Evolutionary conservation across 2,888 invertebrate genomes (phyloP), one percentile per base, ranked within the genome.

Genomic region (Norana najaformis): DNA sequence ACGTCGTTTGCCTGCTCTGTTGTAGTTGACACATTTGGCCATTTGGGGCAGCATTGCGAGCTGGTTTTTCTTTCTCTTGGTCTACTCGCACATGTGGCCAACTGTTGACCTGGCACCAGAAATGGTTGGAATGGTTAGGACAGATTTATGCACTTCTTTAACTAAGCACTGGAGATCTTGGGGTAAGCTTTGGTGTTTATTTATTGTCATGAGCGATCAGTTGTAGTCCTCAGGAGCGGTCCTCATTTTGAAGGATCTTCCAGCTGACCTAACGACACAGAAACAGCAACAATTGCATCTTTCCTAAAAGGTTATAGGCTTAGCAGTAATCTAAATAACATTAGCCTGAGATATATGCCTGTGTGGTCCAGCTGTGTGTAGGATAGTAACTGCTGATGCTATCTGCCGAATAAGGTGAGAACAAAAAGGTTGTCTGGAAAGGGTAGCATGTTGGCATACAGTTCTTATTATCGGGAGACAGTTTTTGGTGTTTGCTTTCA

Each of bases 31-130:
- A 90, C 98, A 99, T 95, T 96, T 97, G 92, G 97, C 98, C 92
- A 99, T 98, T 93, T 98, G 99, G 98, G 99, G 99, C 91, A 99
- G 98, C 91, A 97, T 99, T 92, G 95, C 96, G 88, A 95, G 97
- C 92, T 99, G 99, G 99, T 97, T 99, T 95, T 92, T 97, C 90
- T 98, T 99, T 95, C 96, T 99, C 92, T 95, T 97, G 38, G 95
- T 97, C 90, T 99, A 99, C 96, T 95, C 96, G 89, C 95, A 95
- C 93, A 94, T 96, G 53, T 96, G 95, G 95, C 95, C 95, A 30
- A 92, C 94, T 37, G 92, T 98, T 89, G 96, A 97, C 91, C 96
- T 99, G 93, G 99, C 98, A 90, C 97, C 98, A 88, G 98, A 98
- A 94, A 98, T 99, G 97, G 96, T 96, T 82, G 99, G 99, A 92